Base-by-base conservation (phyloP, 2,113 vertebrate genomes). In the Prochilodus magdalenae region DNA sequence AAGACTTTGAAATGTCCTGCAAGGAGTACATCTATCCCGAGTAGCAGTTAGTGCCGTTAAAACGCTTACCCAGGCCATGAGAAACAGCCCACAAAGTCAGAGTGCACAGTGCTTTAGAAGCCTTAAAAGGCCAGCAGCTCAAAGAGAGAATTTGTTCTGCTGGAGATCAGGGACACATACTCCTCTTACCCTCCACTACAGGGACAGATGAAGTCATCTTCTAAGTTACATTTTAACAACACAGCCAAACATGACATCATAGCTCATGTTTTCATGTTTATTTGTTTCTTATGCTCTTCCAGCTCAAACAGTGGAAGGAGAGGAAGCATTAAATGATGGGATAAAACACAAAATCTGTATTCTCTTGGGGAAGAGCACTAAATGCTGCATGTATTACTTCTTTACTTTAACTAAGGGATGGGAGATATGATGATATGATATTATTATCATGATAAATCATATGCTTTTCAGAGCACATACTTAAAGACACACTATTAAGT, bases 211-310 rank as follows among this genome's bases (percentile, higher is more conserved):
- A 81, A 27, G 11, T 81, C 75, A 62, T 55, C 67, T 76, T 57
- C 59, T 67, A 13, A 26, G 30, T 77, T 81, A 77, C 85, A 72
- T 85, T 85, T 77, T 80, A 82, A 76, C 74, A 74, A 77, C 63
- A 60, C 60, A 81, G 81, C 69, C 79, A 72, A 74, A 82, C 26
- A 87, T 82, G 81, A 87, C 84, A 82, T 82, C 75, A 85, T 82
- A 36, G 26, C 73, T 78, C 47, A 75, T 87, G 73, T 71, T 83
- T 83, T 73, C 53, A 57, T 84, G 75, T 80, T 75, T 77, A 83
- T 87, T 77, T 82, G 51, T 5, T 5, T 6, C 15, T 76, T 6
- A 49, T 65, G 83, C 65, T 77, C 55, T 63, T 22, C 44, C 18
- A 85, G 27, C n/a, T 80, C 70, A 84, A 30, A 85, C 81, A 73